Evolutionary conservation across 2,113 vertebrate species (phyloP), one percentile per base, ranked within the genome.

Genomic region (Vimba vimba): DNA sequence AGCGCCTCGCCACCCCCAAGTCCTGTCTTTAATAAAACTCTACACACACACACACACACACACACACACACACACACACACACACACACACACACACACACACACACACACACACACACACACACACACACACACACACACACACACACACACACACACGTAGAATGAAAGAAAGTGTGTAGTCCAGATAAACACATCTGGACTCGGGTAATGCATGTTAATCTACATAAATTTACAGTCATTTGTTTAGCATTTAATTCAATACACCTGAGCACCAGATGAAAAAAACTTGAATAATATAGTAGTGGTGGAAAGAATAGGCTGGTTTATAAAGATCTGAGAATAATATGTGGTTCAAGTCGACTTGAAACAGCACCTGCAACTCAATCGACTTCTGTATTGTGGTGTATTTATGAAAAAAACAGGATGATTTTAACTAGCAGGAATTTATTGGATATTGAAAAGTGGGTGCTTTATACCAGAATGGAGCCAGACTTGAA

Each of bases 1-100:
- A 97, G 96, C 95, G 96, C 96, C 97, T 97, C 96, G 94, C 96
- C 96, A 97, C 96, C 95, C 97, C 94, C 93, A 96, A 97, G 95
- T 96, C 96, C 96, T 96, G 97, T 96, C 96, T 97, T 97, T 98
- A 97, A 99, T 98, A 99, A 98, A 97, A 98, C 97, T 97, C 96
- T 97, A 95, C 96, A 97, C 96, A 96, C 39, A 25, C 62, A 57
- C 47, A 47, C 83, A 84, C 82, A 43, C 84, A 78, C 74, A 64
- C 69, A 27, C 36, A 12, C 19, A 39, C 62, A 33, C 79, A 30
- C 30, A 62, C 6, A 39, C 9, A 66, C 36, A 12, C 19, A 39
- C 62, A 33, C 79, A 30, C 30, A 62, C 6, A 39, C 9, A 95
- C 96, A 97, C 96, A 96, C 39, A 25, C 62, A 57, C 47, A 47